Percentiles rank a stretch among this genome's conserved stretches.
phyloP scores from a whole-genome alignment of 2,888 invertebrate genomes.

The Eristalis intricaria region DNA sequence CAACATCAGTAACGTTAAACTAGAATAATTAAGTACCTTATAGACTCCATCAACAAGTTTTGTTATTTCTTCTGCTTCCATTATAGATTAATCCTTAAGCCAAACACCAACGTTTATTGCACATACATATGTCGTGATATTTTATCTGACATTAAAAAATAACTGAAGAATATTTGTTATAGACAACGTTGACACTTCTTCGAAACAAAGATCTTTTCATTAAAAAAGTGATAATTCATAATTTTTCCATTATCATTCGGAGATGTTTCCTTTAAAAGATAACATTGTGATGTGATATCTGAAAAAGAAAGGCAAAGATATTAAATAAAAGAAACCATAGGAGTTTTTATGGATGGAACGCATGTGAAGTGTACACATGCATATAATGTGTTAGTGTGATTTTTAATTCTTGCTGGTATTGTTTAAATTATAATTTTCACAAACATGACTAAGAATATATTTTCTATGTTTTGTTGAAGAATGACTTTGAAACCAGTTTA shows the following conservation, averaged over 20 bases:
- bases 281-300: conserved; percentile 23
- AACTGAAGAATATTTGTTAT: conserved; percentile 30
- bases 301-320: conserved; percentile 25
- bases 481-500: conserved; percentile 12
- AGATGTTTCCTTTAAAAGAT: conserved; percentile 13
- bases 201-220: conserved; percentile 17
- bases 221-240: neutral
- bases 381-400: neutral
- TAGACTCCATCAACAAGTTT: conserved; percentile 95
- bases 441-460: neutral
- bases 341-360: neutral
- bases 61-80: conserved; percentile 93
- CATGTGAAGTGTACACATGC: neutral
- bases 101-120: conserved; percentile 2
- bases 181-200: conserved; percentile 40
- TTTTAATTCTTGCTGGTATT: neutral
- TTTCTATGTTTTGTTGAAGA: neutral
- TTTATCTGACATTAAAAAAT: conserved; percentile 10
- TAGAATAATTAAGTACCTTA: conserved; percentile 85
- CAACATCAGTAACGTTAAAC: neutral
- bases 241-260: conserved; percentile 38
- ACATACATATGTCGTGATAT: neutral
- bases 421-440: neutral
- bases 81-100: conserved; percentile 54
- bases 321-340: neutral